Conservation (phyloP, 2,888 invertebrate species). For the Stenodera caucasica region DNA sequence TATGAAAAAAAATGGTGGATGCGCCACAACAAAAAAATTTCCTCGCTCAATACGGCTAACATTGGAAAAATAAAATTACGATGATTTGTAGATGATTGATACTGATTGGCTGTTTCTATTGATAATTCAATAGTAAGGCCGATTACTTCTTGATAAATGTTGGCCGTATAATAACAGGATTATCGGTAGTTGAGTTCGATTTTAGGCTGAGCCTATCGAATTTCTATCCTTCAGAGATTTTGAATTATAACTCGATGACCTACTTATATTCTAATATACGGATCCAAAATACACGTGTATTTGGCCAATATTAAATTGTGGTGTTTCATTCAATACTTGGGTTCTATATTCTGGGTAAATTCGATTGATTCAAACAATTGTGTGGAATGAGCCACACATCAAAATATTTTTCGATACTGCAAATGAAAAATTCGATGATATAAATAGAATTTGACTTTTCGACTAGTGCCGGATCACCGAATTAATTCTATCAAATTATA, state of each 20-base stretch:
- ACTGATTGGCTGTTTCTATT: neutral
- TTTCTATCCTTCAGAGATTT: neutral
- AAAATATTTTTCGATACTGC: no score
- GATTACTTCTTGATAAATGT: neutral
- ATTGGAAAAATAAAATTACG: neutral
- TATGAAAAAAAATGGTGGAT: no score
- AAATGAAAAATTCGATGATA: no score
- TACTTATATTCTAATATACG: neutral
- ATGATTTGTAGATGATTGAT: neutral
- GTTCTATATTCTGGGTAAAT: neutral
- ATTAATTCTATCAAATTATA: neutral
- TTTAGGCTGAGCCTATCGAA: neutral
- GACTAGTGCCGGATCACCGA: no score
- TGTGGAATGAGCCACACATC: no score
- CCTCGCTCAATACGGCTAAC: no score
- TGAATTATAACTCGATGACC: neutral
- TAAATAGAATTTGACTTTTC: no score
- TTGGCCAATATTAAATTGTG: neutral
- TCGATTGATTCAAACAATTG: neutral
- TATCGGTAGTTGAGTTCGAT: neutral
- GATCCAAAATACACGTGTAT: neutral
- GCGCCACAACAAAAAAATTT: no score
- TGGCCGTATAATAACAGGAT: neutral
- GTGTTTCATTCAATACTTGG: neutral
- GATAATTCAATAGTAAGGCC: neutral